Conservation (phyloP, 2,113 vertebrate genomes). For the Entosphenus tridentatus region DNA sequence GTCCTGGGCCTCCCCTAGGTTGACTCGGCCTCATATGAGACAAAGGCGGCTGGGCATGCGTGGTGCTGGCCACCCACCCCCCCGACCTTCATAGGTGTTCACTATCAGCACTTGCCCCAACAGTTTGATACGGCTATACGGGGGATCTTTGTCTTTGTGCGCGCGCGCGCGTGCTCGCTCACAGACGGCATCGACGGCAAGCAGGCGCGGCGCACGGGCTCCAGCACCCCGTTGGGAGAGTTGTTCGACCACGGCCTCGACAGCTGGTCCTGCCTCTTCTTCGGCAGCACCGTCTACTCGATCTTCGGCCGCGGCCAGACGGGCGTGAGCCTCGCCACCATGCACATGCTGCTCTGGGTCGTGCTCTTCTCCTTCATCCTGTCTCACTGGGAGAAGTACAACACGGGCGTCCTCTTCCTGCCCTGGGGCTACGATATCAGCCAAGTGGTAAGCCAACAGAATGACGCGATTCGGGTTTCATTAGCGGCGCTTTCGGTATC, state of each 20-base stretch:
- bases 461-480: too few relatives aligned
- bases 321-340: constrained; percentile 53
- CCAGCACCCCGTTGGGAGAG: constrained; percentile 78
- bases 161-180: too few relatives aligned
- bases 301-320: constrained; percentile 64
- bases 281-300: constrained; percentile 87
- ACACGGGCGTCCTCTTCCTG: constrained; percentile 86
- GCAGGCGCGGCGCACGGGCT: constrained; percentile 79
- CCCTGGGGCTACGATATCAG: constrained; percentile 97
- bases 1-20: too few relatives aligned
- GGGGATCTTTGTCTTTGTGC: constrained; percentile 1
- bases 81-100: too few relatives aligned
- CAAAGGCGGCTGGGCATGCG: too few relatives aligned
- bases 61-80: too few relatives aligned
- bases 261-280: constrained; percentile 92
- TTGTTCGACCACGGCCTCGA: constrained; percentile 93
- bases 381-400: constrained; percentile 98
- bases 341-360: constrained; percentile 80
- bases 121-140: too few relatives aligned
- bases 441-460: constrained; percentile 55
- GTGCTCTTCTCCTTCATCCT: constrained; percentile 95
- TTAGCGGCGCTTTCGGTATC: too few relatives aligned
- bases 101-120: too few relatives aligned
- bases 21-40: too few relatives aligned
- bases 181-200: constrained; percentile 88